Base-by-base conservation (phyloP, 2,797 vertebrate genomes). In the Bradypus variegatus region DNA sequence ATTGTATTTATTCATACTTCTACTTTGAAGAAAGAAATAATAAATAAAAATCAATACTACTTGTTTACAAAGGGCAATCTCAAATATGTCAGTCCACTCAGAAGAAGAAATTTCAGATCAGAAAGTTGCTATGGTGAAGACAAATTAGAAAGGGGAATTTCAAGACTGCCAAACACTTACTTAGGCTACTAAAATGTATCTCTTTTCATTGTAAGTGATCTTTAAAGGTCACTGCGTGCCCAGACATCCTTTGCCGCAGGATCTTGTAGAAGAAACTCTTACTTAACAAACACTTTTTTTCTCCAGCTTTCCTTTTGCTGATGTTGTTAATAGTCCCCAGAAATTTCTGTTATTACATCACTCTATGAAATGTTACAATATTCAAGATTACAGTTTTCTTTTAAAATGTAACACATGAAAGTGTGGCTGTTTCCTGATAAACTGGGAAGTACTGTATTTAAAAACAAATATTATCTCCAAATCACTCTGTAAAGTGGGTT, bases 91-190 rank as follows among this genome's bases (percentile, higher is more conserved):
- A 93, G 38, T 92, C 25, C 15, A 79, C 27, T 78, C 38, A 89
- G 53, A 92, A 95, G 90, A 88, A 29, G 62, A 89, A 95, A 90
- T 86, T 93, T 94, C 10, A 88, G 67, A 88, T 76, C 11, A 84
- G 58, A 90, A 89, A 82, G 27, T 89, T 95, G 84, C 80, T 81
- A 87, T 86, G 81, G 81, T 77, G 81, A 94, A 87, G 48, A 65
- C 85, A 93, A 88, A 72, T 72, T 76, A 94, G 69, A 90, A 91
- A 93, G 70, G 89, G 62, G 85, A 95, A 95, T 83, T 65, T 93
- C 48, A 89, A 88, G 62, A 76, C 86, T 92, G 65, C 31, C 65
- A 92, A 82, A 93, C 48, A 75, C 45, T 92, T n/a, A n/a, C n/a
- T 69, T 67, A 90, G 93, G 72, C 77, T 70, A 38, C 45, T 88